phyloP scores from a whole-genome alignment of 2,888 invertebrate genomes.

The Dicycla oo region DNA sequence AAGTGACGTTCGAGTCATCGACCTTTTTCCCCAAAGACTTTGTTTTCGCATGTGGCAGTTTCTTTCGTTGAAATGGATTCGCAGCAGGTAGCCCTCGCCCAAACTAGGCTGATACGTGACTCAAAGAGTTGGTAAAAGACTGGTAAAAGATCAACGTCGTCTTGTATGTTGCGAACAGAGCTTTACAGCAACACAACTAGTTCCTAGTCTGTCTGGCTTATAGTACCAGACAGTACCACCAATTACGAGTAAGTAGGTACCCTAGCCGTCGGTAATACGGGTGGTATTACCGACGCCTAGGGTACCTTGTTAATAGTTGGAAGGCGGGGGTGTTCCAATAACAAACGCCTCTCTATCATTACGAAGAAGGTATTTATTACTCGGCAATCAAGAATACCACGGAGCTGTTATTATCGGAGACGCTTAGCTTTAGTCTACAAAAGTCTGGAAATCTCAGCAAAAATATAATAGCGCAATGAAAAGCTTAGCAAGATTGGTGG shows the following conservation, averaged over 20 bases:
- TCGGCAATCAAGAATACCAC: not conserved
- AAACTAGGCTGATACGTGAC: not conserved
- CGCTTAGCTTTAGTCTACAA: not conserved
- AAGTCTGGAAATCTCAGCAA: not conserved
- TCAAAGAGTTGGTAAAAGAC: no score
- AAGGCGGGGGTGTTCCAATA: constrained; percentile 19
- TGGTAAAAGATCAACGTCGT: not conserved
- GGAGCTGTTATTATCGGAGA: constrained; percentile 13
- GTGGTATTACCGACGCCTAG: no score
- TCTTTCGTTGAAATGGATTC: not conserved
- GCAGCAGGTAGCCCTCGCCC: not conserved
- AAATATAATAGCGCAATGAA: no score
- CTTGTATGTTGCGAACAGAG: not conserved
- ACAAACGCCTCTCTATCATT: constrained; percentile 25
- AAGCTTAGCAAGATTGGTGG: not conserved
- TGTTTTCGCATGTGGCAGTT: not conserved
- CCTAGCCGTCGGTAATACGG: not conserved
- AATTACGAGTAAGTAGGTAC: not conserved
- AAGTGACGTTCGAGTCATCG: constrained; percentile 26
- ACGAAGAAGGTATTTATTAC: constrained; percentile 28
- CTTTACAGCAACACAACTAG: not conserved
- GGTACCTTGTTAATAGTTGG: not conserved
- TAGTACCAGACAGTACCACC: not conserved
- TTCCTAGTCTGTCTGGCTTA: not conserved
- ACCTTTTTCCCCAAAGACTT: not conserved